Evolutionary conservation across 1,140 invertebrate genomes (phyloP).

Genomic region (Yoshiicerus persimilis): DNA sequence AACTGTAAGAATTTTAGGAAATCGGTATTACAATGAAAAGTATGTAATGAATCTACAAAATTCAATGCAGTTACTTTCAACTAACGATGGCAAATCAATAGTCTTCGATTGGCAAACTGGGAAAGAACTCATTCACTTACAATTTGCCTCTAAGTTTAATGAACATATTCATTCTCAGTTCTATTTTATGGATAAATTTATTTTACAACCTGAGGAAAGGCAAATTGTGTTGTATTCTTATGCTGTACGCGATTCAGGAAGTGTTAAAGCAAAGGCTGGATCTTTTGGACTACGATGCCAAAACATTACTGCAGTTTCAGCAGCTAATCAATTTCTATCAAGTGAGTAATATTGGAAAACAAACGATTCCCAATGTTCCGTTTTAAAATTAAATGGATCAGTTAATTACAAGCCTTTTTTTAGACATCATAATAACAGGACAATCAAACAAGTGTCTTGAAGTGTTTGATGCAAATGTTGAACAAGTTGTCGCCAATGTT

Average conservation of each 20-base stretch:
- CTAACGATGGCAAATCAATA: slow-evolving; percentile 32
- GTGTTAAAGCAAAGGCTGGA: slow-evolving; percentile 29
- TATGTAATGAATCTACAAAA: too few relatives aligned
- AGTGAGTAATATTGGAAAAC: too few relatives aligned
- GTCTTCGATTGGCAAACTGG: slow-evolving; percentile 29
- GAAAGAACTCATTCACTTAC: slow-evolving; percentile 19
- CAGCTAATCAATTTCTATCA: slow-evolving; percentile 45
- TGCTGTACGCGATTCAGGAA: background rate
- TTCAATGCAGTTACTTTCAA: slow-evolving; percentile 28
- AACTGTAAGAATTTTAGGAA: too few relatives aligned
- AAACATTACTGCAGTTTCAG: slow-evolving; percentile 41
- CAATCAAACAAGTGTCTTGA: slow-evolving; percentile 33
- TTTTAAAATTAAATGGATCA: too few relatives aligned
- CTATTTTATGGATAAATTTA: slow-evolving; percentile 47
- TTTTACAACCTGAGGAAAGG: slow-evolving; percentile 44
- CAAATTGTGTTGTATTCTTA: slow-evolving; percentile 39
- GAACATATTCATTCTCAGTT: slow-evolving; percentile 43
- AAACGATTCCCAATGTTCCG: too few relatives aligned
- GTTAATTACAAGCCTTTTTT: background rate
- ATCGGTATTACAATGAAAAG: too few relatives aligned
- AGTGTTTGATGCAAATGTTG: slow-evolving; percentile 40
- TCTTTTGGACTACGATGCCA: slow-evolving; percentile 30
- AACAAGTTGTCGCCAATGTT: slow-evolving; percentile 13
- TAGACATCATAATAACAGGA: slow-evolving; percentile 37
- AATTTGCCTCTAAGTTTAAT: slow-evolving; percentile 44